Base-by-base conservation (phyloP, 2,888 invertebrate genomes). In the Dilophus febrilis region DNA sequence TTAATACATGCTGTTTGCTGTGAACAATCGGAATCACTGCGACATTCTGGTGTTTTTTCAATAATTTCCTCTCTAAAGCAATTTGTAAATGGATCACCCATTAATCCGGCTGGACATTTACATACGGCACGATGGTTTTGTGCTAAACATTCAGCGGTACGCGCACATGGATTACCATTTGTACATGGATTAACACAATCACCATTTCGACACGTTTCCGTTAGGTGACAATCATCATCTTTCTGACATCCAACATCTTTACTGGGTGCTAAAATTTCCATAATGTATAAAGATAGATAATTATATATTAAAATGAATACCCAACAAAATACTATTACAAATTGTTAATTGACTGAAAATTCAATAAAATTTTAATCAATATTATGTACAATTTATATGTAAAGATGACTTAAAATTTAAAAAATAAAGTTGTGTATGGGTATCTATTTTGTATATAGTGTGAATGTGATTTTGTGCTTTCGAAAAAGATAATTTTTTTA, bases 41-140 rank as follows among this genome's bases (percentile, higher is more conserved):
- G 68, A 51, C 90, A 90, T 52, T 80, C 80, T 4, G 77, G 70
- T 42, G 70, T 61, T 26, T 66, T 64, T 40, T 65, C 64, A 42
- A 62, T 53, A 43, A 13, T 27, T 32, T 36, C 40, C 45, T 46
- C 43, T 37, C 55, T 53, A 43, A 59, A 77, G 56, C 88, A 88
- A 49, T 77, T 80, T 40, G 75, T 63, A 50, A 79, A 79, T n/a
- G 88, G 83, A 68, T 90, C 75, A 42, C 88, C 90, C 46, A 72
- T 68, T 18, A 76, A 67, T 13, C 78, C 80, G 10, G 72, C 59
- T 35, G 81, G 74, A 55, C 90, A 90, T 39, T 68, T 70, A 56
- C 90, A 90, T 3, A 71, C 63, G 7, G 85, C 82, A 45, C 75
- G 74, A 56, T 90, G 90, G 44, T 77, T 73, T 42, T 70, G 64